Evolutionary conservation across 1,140 invertebrate genomes (phyloP).

Genomic region (Caenorhabditis tropicalis): DNA sequence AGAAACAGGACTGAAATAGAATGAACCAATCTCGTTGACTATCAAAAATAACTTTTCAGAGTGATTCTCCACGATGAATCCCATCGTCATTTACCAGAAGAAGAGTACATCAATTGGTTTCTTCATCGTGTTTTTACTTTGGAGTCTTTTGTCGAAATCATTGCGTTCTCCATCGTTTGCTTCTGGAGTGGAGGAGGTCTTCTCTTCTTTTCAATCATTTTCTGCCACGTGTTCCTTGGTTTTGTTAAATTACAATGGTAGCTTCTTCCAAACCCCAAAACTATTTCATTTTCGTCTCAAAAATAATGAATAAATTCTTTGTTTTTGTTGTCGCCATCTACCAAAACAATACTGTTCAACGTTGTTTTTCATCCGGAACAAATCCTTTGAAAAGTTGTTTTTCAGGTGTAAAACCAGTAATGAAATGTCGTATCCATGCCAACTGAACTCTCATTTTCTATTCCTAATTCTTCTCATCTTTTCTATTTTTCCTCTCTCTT

Average conservation of each 20-base stretch:
- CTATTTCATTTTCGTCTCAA: too few species aligned
- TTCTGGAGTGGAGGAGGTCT: not conserved
- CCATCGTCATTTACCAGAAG: not conserved
- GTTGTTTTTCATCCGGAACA: not conserved
- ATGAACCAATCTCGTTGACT: too few species aligned
- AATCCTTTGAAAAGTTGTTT: too few species aligned
- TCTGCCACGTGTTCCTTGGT: not conserved
- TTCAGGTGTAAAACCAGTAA: too few species aligned
- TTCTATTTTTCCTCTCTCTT: not conserved
- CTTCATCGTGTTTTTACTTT: not conserved
- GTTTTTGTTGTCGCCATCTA: not conserved
- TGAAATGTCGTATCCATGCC: not conserved
- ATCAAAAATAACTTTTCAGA: not conserved
- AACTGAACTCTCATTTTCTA: not conserved
- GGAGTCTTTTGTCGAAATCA: not conserved
- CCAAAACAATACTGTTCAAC: not conserved
- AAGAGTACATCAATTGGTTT: not conserved
- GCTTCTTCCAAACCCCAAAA: not conserved
- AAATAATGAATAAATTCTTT: conserved; percentile 2
- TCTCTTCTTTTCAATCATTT: not conserved
- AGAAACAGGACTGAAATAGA: too few species aligned
- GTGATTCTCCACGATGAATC: not conserved
- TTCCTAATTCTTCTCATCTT: not conserved
- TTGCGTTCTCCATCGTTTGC: not conserved
- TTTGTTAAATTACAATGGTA: not conserved